These are phyloP conservation scores for Tenthredo notha DNA, from an alignment of 2,888 invertebrate species.

Conservation along the genomic window DNA sequence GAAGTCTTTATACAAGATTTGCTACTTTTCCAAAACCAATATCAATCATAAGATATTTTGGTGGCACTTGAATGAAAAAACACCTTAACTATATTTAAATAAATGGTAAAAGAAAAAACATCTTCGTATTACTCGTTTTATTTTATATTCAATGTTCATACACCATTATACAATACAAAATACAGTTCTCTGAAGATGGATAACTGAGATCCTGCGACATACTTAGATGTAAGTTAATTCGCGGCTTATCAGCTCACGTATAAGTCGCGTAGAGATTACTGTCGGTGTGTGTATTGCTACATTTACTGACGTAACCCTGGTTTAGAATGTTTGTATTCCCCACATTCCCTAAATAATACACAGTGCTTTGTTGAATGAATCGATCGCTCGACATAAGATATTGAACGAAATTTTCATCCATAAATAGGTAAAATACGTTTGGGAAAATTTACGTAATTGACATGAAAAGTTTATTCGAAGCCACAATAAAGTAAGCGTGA, in stretches of 20 bases:
- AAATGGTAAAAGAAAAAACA: background rate
- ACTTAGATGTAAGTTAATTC: background rate
- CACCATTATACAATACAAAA: background rate
- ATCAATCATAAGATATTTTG: background rate
- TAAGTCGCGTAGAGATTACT: constrained; percentile 5
- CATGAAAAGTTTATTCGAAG: background rate
- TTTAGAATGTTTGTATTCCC: background rate
- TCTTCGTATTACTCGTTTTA: background rate
- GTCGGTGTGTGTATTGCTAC: background rate
- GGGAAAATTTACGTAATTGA: background rate
- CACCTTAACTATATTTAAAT: background rate
- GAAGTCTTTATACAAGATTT: background rate
- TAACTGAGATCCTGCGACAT: background rate
- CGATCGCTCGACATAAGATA: background rate
- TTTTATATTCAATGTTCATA: background rate
- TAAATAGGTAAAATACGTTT: background rate
- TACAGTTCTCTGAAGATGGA: background rate
- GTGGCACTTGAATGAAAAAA: background rate
- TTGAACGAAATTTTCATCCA: background rate
- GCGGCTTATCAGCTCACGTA: background rate
- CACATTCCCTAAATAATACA: background rate
- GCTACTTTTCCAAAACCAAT: background rate
- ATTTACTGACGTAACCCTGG: background rate
- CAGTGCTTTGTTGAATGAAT: background rate
- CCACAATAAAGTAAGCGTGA: background rate